Evolutionary conservation across 2,888 invertebrate species (phyloP).

Genomic region (Athrips mouffetella): DNA sequence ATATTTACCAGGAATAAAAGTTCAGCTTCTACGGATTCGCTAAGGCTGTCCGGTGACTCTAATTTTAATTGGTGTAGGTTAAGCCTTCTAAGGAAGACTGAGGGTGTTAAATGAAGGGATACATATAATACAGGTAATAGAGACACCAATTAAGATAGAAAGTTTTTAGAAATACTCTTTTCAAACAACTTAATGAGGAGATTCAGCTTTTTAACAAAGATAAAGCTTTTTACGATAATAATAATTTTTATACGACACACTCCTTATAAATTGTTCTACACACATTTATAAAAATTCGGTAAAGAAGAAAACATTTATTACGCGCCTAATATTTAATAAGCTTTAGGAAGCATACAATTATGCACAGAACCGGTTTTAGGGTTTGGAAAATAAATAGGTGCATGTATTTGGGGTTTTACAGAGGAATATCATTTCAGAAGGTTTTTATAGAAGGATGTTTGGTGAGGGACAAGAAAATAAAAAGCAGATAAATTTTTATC

Average conservation of each 20-base stretch:
- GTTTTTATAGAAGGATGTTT: no score
- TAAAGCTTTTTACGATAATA: no score
- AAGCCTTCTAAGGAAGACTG: constrained; percentile 52
- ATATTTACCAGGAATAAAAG: constrained; percentile 67
- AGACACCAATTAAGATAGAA: constrained; percentile 63
- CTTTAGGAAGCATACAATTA: constrained; percentile 73
- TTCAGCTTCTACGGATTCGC: constrained; percentile 47
- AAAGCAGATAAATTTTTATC: no score
- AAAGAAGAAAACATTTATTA: constrained; percentile 76
- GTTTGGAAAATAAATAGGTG: not conserved
- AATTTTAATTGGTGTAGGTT: constrained; percentile 42
- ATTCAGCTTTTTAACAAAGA: constrained; percentile 14
- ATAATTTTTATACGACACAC: no score
- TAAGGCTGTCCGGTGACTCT: constrained; percentile 63
- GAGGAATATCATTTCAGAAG: no score
- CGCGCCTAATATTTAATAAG: constrained; percentile 76
- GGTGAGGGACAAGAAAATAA: no score
- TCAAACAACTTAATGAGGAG: constrained; percentile 50
- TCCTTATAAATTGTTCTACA: constrained; percentile 54
- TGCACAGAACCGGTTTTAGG: constrained; percentile 31
- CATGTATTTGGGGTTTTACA: not conserved
- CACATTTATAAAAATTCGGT: constrained; percentile 49
- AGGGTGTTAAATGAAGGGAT: constrained; percentile 56
- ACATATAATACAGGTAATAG: constrained; percentile 63
- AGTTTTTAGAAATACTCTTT: constrained; percentile 27